Percentiles rank a stretch among this genome's conserved stretches.
phyloP scores from a whole-genome alignment of 2,888 invertebrate species.

The Amphimallon solstitiale region DNA sequence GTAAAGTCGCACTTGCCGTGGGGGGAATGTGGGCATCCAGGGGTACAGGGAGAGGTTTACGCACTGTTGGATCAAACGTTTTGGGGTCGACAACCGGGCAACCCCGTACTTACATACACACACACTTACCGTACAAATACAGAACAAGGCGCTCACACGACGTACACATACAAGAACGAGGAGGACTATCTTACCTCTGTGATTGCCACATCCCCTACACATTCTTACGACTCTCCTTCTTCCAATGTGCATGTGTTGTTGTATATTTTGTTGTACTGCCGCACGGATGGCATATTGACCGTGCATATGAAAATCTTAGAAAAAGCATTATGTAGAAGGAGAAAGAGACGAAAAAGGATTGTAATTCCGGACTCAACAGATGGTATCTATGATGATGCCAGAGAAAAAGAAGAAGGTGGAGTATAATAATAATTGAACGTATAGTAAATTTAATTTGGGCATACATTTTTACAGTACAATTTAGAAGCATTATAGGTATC shows the following conservation, averaged over 20 bases:
- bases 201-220: constrained; percentile 37
- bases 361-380: constrained; percentile 32
- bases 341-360: constrained; percentile 26
- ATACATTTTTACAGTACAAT: neutral
- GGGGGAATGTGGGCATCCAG: constrained; percentile 39
- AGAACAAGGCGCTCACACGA: constrained; percentile 4
- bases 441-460: constrained; percentile 20
- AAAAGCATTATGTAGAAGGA: constrained; percentile 29
- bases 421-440: constrained; percentile 14
- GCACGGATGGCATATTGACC: constrained; percentile 1
- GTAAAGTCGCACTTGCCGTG: constrained; percentile 34
- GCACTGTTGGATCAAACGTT: constrained; percentile 49
- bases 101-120: constrained; percentile 48
- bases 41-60: constrained; percentile 50
- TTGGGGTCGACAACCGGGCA: constrained; percentile 58
- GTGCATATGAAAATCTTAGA: constrained; percentile 24
- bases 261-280: constrained; percentile 3
- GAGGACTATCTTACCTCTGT: constrained; percentile 27
- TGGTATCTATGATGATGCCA: constrained; percentile 26
- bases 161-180: constrained; percentile 12
- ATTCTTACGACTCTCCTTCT: constrained; percentile 28
- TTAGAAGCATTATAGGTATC: too few relatives aligned
- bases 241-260: constrained; percentile 1
- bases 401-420: constrained; percentile 20
- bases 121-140: constrained; percentile 16